Conservation (phyloP, 2,797 vertebrate genomes). For the Syndactyla subalaris region DNA sequence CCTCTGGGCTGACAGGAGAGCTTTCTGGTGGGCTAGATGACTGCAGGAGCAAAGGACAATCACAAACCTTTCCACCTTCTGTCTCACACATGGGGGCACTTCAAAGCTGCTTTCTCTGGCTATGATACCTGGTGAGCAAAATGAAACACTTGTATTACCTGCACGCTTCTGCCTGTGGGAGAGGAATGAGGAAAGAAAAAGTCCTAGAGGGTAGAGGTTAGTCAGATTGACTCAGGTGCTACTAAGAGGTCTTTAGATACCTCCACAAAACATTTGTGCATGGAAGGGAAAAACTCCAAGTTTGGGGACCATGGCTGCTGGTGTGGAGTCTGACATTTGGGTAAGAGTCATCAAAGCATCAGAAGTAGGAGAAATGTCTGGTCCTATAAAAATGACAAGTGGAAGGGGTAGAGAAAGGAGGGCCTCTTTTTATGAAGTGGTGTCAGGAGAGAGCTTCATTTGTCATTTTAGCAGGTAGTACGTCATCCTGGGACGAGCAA, state of each 20-base stretch:
- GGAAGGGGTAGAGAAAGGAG: not conserved
- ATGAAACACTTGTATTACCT: not conserved
- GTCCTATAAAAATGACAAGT: not conserved
- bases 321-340: not conserved
- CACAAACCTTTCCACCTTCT: not conserved
- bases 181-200: not conserved
- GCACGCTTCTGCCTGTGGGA: not conserved
- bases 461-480: not conserved
- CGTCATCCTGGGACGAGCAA: not conserved
- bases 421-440: not conserved
- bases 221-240: not conserved
- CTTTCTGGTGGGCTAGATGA: not conserved
- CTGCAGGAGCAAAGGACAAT: not conserved
- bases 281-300: not conserved
- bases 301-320: not conserved
- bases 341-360: not conserved
- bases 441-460: not conserved
- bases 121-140: not conserved
- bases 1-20: not conserved
- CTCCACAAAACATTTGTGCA: accelerated
- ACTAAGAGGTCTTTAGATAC: not conserved
- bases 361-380: not conserved
- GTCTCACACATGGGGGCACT: not conserved
- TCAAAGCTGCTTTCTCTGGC: not conserved
- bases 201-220: not conserved